Evolutionary conservation across 2,113 vertebrate genomes (phyloP), one percentile per base, ranked within the genome.

Genomic region (Oreochromis aureus): DNA sequence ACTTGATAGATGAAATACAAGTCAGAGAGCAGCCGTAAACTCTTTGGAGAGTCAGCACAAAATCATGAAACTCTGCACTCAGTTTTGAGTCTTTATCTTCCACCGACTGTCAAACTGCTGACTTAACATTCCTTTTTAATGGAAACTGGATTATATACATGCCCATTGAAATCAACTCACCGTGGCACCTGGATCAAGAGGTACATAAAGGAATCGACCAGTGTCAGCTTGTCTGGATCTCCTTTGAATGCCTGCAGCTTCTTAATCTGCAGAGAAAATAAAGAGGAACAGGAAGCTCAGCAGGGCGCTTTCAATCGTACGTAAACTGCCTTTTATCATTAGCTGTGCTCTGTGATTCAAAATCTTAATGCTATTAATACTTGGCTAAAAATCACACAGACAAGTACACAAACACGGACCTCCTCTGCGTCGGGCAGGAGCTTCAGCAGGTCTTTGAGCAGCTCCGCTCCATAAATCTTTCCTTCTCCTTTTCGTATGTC

Each of bases 141-240:
- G 15, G 10, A 63, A 78, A 80, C 6, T 6, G 9, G 44, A 30
- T 55, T 55, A 10, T 15, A 51, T 39, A 34, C 24, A 27, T 36
- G 24, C 39, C 19, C 30, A 79, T 7, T 83, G 84, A 89, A 88
- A 66, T 36, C 85, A 82, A 87, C 97, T 97, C 96, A 99, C 98
- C 98, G 97, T 95, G 98, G 98, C 95, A 99, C 97, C 95, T 97
- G 98, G 96, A 99, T 98, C 94, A 99, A 91, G 83, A 96, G 95
- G 92, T 96, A 96, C 97, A 99, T 98, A 96, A 99, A 99, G 91
- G 97, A 98, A 93, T 99, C 98, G 1, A 97, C 98, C 95, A 98
- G 97, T 59, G 98, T 98, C 94, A 99, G 96, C 96, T 98, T 99
- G 95, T 96, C 96, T 80, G 97, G 91, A 83, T 99, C 97, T 27